Conservation (phyloP, 2,888 invertebrate genomes). For the Balanococcus diminutus region DNA sequence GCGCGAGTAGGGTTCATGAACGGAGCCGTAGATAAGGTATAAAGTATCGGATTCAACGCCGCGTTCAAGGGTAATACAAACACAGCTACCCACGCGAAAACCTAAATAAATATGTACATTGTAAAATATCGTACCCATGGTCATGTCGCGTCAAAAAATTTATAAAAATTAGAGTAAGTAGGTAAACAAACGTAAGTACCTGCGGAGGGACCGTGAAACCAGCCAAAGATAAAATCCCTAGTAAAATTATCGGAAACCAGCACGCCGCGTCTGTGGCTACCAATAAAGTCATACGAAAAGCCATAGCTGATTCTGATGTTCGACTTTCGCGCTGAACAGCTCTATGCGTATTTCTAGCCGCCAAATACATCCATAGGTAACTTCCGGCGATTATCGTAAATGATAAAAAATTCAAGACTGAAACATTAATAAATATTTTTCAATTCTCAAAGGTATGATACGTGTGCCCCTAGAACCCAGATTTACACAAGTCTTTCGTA, state of each 20-base stretch:
- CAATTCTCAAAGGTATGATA: background rate
- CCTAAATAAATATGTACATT: conserved; percentile 58
- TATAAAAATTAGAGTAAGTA: background rate
- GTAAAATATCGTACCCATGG: background rate
- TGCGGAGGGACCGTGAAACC: conserved; percentile 63
- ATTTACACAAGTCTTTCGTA: no score
- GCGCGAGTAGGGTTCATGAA: conserved; percentile 58
- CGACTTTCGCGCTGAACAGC: conserved; percentile 61
- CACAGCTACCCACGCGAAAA: conserved; percentile 65
- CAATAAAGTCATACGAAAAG: conserved; percentile 64
- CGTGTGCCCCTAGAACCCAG: no score
- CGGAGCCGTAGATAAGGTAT: conserved; percentile 62
- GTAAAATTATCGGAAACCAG: conserved; percentile 65
- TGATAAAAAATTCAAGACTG: conserved; percentile 63
- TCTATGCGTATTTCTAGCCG: conserved; percentile 62
- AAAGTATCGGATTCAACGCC: conserved; percentile 65
- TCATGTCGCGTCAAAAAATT: background rate
- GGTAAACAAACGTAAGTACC: no score
- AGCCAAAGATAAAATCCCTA: conserved; percentile 63
- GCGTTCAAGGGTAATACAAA: conserved; percentile 65
- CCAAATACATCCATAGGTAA: conserved; percentile 65
- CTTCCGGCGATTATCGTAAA: conserved; percentile 63
- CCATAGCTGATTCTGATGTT: conserved; percentile 63
- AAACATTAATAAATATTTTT: conserved; percentile 47
- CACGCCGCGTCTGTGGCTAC: conserved; percentile 65